phyloP scores from a whole-genome alignment of 2,113 vertebrate species.

The Bubalus kerabau region DNA sequence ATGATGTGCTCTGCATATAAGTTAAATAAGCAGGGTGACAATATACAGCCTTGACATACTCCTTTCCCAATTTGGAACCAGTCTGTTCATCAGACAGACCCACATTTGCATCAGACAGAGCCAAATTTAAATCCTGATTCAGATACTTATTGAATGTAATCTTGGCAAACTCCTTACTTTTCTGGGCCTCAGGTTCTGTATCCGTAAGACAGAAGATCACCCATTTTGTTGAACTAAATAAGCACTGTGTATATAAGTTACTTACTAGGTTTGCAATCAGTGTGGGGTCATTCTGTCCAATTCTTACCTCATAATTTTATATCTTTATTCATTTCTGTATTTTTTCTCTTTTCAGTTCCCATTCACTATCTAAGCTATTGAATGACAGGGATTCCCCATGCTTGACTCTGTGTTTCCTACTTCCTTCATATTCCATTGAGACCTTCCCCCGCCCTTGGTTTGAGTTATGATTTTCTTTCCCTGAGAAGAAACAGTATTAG shows the following conservation, averaged over 20 bases:
- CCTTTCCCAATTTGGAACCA: background rate
- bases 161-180: background rate
- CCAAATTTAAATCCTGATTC: background rate
- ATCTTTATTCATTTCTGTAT: background rate
- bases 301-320: background rate
- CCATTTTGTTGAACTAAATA: background rate
- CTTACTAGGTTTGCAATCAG: background rate
- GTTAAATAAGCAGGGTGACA: background rate
- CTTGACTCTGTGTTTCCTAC: background rate
- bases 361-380: background rate
- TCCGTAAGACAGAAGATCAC: background rate
- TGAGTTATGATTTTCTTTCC: background rate
- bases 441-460: background rate
- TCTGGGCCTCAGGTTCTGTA: background rate
- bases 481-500: background rate
- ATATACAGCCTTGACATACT: background rate
- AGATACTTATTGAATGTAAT: background rate
- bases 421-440: background rate
- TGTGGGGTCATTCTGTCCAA: background rate
- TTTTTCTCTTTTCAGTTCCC: background rate
- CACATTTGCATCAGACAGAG: background rate
- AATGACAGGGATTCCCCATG: background rate
- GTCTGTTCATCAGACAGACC: background rate
- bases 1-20: background rate
- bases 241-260: background rate